phyloP scores from a whole-genome alignment of 2,888 invertebrate genomes.

The Aquatica leii region DNA sequence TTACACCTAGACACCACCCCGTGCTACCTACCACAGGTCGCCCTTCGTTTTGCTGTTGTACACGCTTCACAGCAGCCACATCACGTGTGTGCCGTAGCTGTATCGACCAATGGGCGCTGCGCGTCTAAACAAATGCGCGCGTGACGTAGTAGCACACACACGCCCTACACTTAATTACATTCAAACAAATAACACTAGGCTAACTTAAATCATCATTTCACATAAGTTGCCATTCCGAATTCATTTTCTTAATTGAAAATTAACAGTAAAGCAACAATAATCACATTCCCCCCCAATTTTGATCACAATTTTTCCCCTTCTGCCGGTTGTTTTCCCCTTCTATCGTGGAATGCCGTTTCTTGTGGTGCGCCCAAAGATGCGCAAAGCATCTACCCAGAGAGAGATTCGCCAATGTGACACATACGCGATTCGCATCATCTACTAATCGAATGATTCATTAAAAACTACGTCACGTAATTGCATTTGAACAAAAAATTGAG shows the following conservation, averaged over 20 bases:
- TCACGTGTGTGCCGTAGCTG: conserved; percentile 51
- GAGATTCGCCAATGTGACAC: too few species aligned
- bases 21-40: conserved; percentile 50
- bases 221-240: conserved; percentile 7
- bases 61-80: conserved; percentile 50
- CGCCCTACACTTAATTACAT: conserved; percentile 31
- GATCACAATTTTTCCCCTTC: conserved; percentile 18
- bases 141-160: conserved; percentile 59
- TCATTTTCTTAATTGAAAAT: conserved; percentile 23
- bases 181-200: conserved; percentile 13
- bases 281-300: conserved; percentile 27
- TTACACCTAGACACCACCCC: conserved; percentile 55
- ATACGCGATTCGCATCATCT: too few species aligned
- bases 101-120: conserved; percentile 63
- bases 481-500: too few species aligned
- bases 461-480: too few species aligned
- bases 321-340: conserved; percentile 23
- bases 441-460: too few species aligned
- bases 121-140: conserved; percentile 51
- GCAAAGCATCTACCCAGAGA: conserved; percentile 21
- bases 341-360: conserved; percentile 29
- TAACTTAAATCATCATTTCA: neutral
- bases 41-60: conserved; percentile 58
- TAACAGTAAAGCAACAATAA: conserved; percentile 17
- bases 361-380: conserved; percentile 39